Conservation (phyloP, 1,140 invertebrate species). For the Chelonus insularis region DNA sequence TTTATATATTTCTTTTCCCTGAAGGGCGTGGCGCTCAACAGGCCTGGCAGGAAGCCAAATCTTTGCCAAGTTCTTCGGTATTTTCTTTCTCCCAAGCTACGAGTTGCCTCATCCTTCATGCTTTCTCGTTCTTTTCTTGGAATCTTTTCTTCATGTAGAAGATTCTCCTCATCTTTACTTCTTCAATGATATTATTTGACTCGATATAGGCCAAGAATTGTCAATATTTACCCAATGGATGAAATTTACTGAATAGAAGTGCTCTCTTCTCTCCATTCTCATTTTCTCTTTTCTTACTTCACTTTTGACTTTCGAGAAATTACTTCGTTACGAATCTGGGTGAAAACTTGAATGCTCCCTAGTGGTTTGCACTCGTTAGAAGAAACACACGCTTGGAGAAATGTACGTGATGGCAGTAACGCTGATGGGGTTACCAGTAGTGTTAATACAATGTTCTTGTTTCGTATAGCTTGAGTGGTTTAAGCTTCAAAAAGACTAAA, state of each 20-base stretch:
- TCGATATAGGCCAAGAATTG: constrained; percentile 32
- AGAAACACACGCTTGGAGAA: neutral
- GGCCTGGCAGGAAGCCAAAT: constrained; percentile 44
- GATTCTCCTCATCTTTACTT: constrained; percentile 8
- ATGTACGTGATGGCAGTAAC: neutral
- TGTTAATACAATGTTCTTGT: neutral
- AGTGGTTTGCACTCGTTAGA: constrained; percentile 3
- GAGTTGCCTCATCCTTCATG: constrained; percentile 16
- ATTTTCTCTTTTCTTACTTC: neutral
- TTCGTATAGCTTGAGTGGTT: neutral
- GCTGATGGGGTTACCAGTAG: neutral
- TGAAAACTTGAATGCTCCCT: neutral
- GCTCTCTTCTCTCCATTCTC: neutral
- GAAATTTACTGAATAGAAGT: constrained; percentile 30
- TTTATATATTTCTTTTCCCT: constrained; percentile 31
- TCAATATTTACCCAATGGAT: constrained; percentile 33
- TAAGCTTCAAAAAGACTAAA: neutral
- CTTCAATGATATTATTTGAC: constrained; percentile 29
- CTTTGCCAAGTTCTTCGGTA: constrained; percentile 25
- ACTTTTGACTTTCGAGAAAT: constrained; percentile 5
- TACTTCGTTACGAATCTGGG: constrained; percentile 5
- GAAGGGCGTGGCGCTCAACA: constrained; percentile 51
- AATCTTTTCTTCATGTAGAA: constrained; percentile 24
- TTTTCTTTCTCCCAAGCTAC: constrained; percentile 1
- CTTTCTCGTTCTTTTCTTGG: neutral